Conservation (phyloP, 1,140 invertebrate species). For the Leptopilina boulardi region DNA sequence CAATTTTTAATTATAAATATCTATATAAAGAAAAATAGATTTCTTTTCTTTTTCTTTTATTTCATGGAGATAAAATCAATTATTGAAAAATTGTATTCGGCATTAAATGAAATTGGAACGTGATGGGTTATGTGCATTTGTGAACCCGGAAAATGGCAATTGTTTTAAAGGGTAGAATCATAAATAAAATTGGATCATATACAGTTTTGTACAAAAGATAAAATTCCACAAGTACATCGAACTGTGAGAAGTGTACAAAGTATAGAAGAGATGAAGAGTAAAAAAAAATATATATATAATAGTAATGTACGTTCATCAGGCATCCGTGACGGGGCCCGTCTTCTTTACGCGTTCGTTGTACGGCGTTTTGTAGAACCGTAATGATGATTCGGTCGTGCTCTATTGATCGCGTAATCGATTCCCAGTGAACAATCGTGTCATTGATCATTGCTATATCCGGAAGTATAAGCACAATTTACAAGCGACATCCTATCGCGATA, state of each 20-base stretch:
- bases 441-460: constrained; percentile 40
- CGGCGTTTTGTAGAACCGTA: constrained; percentile 37
- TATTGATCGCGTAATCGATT: constrained; percentile 47
- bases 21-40: too few relatives aligned
- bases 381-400: constrained; percentile 42
- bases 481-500: constrained; percentile 26
- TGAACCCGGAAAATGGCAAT: neutral
- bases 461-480: constrained; percentile 35
- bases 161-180: neutral
- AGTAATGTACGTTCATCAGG: constrained; percentile 15
- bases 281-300: constrained; percentile 15
- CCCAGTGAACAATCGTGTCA: constrained; percentile 44
- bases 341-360: constrained; percentile 38
- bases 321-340: constrained; percentile 42
- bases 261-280: constrained; percentile 23
- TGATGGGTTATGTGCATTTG: neutral
- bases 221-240: constrained; percentile 20
- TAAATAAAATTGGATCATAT: neutral
- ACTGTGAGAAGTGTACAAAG: constrained; percentile 32
- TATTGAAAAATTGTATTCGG: neutral
- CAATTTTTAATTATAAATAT: too few relatives aligned
- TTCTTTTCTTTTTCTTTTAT: neutral
- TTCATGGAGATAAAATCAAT: neutral
- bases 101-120: neutral
- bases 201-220: neutral